phyloP scores from a whole-genome alignment of 2,797 vertebrate species.

The Acipenser oxyrinchus region DNA sequence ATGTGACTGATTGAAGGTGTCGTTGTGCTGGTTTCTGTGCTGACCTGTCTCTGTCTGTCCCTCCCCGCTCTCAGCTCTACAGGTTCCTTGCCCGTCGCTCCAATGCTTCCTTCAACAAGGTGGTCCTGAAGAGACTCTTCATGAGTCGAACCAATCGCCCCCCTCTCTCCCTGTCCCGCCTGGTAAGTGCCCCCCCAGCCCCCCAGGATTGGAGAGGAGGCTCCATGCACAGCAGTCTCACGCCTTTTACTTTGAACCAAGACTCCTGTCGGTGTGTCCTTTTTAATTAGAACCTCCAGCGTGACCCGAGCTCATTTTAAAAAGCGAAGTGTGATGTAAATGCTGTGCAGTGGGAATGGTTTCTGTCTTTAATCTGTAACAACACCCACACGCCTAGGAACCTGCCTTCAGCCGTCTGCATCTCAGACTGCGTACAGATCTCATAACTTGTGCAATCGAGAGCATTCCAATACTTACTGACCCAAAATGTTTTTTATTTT shows the following conservation, averaged over 20 bases:
- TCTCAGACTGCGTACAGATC: too few species aligned
- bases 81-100: constrained; percentile 81
- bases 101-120: constrained; percentile 83
- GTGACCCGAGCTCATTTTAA: background rate
- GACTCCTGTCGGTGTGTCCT: background rate
- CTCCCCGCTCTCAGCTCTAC: constrained; percentile 61
- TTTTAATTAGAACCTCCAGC: background rate
- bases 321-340: too few species aligned
- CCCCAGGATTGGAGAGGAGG: too few species aligned
- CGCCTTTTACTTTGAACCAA: background rate
- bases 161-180: constrained; percentile 75
- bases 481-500: too few species aligned
- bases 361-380: too few species aligned
- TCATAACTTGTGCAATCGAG: too few species aligned
- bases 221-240: background rate
- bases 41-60: background rate
- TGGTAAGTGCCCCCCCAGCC: constrained; percentile 58
- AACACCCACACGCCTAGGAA: too few species aligned
- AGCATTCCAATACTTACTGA: too few species aligned
- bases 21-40: background rate
- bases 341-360: too few species aligned
- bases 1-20: too few species aligned
- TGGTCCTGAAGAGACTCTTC: constrained; percentile 81
- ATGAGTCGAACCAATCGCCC: constrained; percentile 88
- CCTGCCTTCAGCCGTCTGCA: too few species aligned